Conservation (phyloP, 64 coral and sea anemone species). For the Acropora tenuis region DNA sequence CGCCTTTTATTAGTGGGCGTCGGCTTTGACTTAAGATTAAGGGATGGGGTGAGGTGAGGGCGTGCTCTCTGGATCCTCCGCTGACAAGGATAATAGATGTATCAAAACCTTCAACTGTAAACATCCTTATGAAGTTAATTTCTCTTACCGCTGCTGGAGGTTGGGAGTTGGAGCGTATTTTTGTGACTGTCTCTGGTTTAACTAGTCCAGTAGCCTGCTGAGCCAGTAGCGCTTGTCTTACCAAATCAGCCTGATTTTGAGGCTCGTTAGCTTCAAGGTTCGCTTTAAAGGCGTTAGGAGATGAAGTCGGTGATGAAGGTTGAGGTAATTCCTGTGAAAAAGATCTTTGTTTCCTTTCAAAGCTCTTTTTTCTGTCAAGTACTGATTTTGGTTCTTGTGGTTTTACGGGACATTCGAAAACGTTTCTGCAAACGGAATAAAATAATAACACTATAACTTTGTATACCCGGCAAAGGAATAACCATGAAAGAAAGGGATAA, state of each 20-base stretch:
- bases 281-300: not conserved
- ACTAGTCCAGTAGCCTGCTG: slow-evolving; percentile 14
- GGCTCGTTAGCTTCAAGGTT: slow-evolving; percentile 18
- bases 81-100: too few species aligned
- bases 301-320: not conserved
- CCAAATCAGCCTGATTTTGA: slow-evolving; percentile 45
- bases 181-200: not conserved
- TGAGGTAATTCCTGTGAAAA: not conserved
- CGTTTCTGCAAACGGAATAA: not conserved
- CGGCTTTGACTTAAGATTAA: too few species aligned
- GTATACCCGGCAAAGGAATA: too few species aligned
- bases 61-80: too few species aligned
- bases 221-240: slow-evolving; percentile 12
- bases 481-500: too few species aligned
- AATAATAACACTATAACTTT: too few species aligned
- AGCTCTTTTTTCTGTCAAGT: not conserved
- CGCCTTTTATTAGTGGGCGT: too few species aligned
- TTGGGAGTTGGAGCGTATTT: not conserved
- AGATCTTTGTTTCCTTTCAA: slow-evolving; percentile 19
- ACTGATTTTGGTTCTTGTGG: slow-evolving; percentile 26
- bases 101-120: too few species aligned
- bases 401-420: slow-evolving; percentile 26
- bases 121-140: not conserved
- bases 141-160: not conserved
- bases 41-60: too few species aligned